phyloP scores from a whole-genome alignment of 1,140 invertebrate species.

The Zaprionus nigranus region DNA sequence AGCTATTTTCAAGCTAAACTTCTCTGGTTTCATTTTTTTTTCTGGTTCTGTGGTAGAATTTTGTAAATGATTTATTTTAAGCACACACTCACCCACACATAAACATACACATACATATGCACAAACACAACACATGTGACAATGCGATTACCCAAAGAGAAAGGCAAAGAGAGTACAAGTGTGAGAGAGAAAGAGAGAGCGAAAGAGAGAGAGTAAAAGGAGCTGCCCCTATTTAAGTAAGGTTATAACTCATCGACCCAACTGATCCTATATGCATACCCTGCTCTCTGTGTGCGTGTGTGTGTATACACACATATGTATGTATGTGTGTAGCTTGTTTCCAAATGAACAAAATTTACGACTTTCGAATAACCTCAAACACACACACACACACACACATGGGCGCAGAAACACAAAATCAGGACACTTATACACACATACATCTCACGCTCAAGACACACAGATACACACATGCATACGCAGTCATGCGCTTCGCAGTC shows the following conservation, averaged over 20 bases:
- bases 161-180: constrained; percentile 1
- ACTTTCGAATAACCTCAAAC: neutral
- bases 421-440: neutral
- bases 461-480: constrained; percentile 8
- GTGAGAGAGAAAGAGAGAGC: neutral
- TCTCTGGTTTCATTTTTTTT: constrained; percentile 7
- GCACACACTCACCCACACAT: constrained; percentile 16
- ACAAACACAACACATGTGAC: constrained; percentile 15
- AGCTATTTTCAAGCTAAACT: constrained; percentile 4
- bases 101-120: neutral
- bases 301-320: no score
- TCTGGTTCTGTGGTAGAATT: constrained; percentile 21
- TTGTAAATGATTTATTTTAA: constrained; percentile 26
- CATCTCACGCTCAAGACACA: neutral
- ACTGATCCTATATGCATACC: constrained; percentile 4
- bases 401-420: neutral
- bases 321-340: constrained; percentile 11
- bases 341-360: neutral
- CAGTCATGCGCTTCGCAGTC: constrained; percentile 36
- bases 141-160: constrained; percentile 7
- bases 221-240: neutral
- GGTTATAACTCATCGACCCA: neutral
- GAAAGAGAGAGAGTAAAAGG: neutral
- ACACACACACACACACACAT: constrained; percentile 7
- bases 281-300: neutral